Evolutionary conservation across 2,113 vertebrate species (phyloP).

Genomic region (Varanus komodoensis): DNA sequence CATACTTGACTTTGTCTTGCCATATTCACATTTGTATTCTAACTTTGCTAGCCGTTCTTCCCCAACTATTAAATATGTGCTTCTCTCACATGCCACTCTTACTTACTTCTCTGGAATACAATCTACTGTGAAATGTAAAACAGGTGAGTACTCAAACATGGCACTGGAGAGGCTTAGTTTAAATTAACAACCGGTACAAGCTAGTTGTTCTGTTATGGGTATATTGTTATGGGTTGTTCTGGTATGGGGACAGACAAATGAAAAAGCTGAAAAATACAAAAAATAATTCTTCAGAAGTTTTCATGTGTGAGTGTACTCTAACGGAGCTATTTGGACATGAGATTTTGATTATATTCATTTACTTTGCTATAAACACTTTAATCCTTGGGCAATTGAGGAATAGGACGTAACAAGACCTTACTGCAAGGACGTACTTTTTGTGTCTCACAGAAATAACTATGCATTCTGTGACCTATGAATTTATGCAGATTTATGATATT

Average conservation of each 20-base stretch:
- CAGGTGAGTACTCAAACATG: background rate
- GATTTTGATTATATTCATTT: slow-evolving; percentile 15
- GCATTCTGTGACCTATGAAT: slow-evolving; percentile 10
- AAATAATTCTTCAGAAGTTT: background rate
- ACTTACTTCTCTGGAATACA: background rate
- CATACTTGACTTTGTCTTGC: background rate
- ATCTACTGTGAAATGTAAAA: background rate
- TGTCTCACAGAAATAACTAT: background rate
- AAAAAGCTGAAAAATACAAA: slow-evolving; percentile 18
- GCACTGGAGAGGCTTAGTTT: background rate
- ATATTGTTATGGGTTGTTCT: too few relatives aligned
- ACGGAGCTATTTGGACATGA: slow-evolving; percentile 17
- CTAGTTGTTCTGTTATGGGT: background rate
- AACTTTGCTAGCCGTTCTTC: background rate
- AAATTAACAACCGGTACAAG: background rate
- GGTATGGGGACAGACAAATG: background rate
- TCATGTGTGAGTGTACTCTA: background rate
- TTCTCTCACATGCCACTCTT: background rate
- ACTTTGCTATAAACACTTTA: background rate
- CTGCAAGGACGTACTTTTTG: slow-evolving; percentile 17
- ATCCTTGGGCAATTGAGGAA: slow-evolving; percentile 36
- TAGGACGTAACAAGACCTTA: slow-evolving; percentile 17
- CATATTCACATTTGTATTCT: background rate
- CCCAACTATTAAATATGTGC: background rate
- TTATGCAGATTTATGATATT: slow-evolving; percentile 4